These are phyloP conservation scores for Chrysotoxum bicinctum DNA, from an alignment of 2,888 invertebrate genomes.

Conservation along the genomic window DNA sequence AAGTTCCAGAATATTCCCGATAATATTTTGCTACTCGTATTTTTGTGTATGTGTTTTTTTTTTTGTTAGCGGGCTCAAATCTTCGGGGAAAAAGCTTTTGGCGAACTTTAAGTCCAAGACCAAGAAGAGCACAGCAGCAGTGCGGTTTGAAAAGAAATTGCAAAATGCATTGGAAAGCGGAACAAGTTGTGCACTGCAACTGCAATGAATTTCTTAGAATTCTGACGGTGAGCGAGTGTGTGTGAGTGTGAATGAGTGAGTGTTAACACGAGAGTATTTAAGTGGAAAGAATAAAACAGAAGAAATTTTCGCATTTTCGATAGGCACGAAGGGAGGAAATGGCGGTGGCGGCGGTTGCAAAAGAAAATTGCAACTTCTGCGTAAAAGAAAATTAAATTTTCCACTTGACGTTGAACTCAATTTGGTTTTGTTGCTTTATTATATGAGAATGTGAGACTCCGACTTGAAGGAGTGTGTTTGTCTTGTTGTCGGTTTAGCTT, in stretches of 20 bases:
- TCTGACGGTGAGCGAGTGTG: constrained; percentile 26
- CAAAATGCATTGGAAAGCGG: constrained; percentile 71
- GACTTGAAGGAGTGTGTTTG: constrained; percentile 42
- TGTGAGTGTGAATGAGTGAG: background rate
- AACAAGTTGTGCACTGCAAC: constrained; percentile 69
- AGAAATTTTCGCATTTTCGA: constrained; percentile 14
- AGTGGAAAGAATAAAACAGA: constrained; percentile 20
- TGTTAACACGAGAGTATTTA: constrained; percentile 20
- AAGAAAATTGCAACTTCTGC: constrained; percentile 70
- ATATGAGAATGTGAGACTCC: constrained; percentile 36
- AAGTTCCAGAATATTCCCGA: constrained; percentile 43
- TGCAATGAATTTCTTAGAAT: constrained; percentile 69
- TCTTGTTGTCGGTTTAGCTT: background rate
- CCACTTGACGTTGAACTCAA: constrained; percentile 68
- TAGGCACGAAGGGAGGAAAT: background rate
- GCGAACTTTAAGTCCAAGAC: constrained; percentile 1
- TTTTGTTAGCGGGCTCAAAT: constrained; percentile 7
- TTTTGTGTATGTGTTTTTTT: background rate
- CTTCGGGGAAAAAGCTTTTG: constrained; percentile 3
- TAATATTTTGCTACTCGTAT: background rate
- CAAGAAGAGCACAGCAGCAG: background rate
- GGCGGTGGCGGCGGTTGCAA: constrained; percentile 9
- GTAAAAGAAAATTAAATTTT: constrained; percentile 70
- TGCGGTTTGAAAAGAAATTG: constrained; percentile 58
- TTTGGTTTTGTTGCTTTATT: constrained; percentile 33